These are phyloP conservation scores for Ophion costatus DNA, from an alignment of 2,888 invertebrate genomes.

Conservation along the genomic window DNA sequence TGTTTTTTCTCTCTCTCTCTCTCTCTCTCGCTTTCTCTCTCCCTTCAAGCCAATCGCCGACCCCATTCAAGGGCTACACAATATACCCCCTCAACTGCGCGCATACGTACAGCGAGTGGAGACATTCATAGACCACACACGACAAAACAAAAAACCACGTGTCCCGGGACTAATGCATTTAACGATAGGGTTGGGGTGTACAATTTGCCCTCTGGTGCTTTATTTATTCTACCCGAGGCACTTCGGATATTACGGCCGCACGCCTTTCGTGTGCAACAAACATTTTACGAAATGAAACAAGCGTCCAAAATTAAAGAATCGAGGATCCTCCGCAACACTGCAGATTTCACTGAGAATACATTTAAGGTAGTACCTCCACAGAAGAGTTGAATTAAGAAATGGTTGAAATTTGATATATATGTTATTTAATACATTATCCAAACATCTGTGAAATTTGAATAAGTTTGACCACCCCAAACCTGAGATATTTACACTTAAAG, in stretches of 20 bases:
- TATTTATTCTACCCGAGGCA: constrained; percentile 26
- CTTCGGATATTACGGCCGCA: constrained; percentile 38
- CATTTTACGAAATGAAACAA: constrained; percentile 1
- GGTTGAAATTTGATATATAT: too few species aligned
- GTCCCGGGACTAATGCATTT: constrained; percentile 60
- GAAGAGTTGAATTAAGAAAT: too few species aligned
- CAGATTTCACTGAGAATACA: neutral
- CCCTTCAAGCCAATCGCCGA: constrained; percentile 9
- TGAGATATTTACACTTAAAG: too few species aligned
- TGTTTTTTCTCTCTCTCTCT: neutral
- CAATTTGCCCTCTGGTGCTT: constrained; percentile 43
- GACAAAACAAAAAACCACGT: constrained; percentile 30
- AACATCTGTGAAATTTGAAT: too few species aligned
- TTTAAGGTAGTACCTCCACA: too few species aligned
- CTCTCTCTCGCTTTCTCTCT: neutral
- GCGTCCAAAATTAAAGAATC: constrained; percentile 26
- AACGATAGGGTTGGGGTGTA: constrained; percentile 59
- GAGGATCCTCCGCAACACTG: neutral
- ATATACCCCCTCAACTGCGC: neutral
- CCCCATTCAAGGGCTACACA: constrained; percentile 20
- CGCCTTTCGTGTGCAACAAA: neutral
- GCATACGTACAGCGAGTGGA: constrained; percentile 1
- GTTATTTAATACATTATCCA: too few species aligned
- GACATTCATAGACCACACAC: constrained; percentile 10
- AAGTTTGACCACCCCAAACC: too few species aligned